Base-by-base conservation (phyloP, 2,113 vertebrate genomes). In the Cricetomys ansorgei region DNA sequence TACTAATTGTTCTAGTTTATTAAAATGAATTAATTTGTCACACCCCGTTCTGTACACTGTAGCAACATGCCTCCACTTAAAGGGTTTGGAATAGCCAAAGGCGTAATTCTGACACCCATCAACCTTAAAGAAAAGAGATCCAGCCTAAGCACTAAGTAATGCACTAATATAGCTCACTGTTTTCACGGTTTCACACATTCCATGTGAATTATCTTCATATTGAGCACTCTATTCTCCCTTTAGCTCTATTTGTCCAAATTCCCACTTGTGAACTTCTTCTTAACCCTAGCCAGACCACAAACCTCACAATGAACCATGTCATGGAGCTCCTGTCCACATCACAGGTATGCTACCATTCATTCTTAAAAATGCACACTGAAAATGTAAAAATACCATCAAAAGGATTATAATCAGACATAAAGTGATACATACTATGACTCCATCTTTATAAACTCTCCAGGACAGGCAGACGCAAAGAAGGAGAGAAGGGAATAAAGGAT, bases 61-160 rank as follows among this genome's bases (percentile, higher is more conserved):
- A 91, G 59, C 77, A 94, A 89, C 11, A 79, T 84, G 43, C 87
- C 95, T 96, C 88, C 94, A 95, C 89, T 89, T 94, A 93, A 88
- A 79, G 43, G 72, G 34, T 93, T 16, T 92, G 70, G 59, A 86
- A 93, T 37, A 95, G 91, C 13, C 59, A 94, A 72, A 31, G 90
- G 37, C 72, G 89, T 45, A 89, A 83, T 91, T 89, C 55, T 94
- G 76, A 89, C 53, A 88, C 86, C 70, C 91, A 88, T 92, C 55
- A 48, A 89, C 4, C 40, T 80, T 62, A 13, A 13, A 86, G 45
- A 96, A 95, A 84, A 43, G 67, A 15, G 37, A 95, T 69, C 88
- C 45, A 59, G 53, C 23, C 31, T 86, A 93, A 89, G 40, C 80
- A 81, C 6, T 95, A 81, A 95, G 65, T 34, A 15, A 67, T 0